Conservation (phyloP, 2,113 vertebrate genomes). For the Acrocephalus kingi region DNA sequence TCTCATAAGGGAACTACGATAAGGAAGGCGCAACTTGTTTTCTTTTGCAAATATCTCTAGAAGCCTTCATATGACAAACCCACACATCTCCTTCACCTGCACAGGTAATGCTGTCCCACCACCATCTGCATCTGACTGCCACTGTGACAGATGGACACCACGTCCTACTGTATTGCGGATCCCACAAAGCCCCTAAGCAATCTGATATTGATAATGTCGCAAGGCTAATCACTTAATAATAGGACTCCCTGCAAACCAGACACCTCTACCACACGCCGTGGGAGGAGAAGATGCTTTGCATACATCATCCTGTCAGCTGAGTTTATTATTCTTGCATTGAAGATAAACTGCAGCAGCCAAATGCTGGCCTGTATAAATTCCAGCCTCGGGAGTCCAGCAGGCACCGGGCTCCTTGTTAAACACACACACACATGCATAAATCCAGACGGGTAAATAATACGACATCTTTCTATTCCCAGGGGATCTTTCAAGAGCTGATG, state of each 20-base stretch:
- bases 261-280: conserved; percentile 49
- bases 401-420: conserved; percentile 63
- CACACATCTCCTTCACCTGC: background rate
- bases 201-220: conserved; percentile 65
- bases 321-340: conserved; percentile 78
- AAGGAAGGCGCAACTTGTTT: background rate
- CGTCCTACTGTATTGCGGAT: conserved; percentile 25
- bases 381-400: conserved; percentile 68
- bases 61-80: background rate
- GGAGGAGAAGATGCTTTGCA: conserved; percentile 74
- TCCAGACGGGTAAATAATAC: conserved; percentile 67
- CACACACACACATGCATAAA: conserved; percentile 68
- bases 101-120: background rate
- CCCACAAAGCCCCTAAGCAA: conserved; percentile 60
- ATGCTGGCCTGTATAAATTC: conserved; percentile 78
- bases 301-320: conserved; percentile 76
- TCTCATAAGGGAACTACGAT: background rate
- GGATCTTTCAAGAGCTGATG: conserved; percentile 49
- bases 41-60: background rate
- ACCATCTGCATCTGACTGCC: background rate
- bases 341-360: conserved; percentile 78
- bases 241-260: conserved; percentile 65
- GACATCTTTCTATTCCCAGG: conserved; percentile 45
- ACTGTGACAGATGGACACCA: background rate
- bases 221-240: conserved; percentile 73